These are phyloP conservation scores for Dasypolia templi DNA, from an alignment of 2,888 invertebrate species.

Conservation along the genomic window DNA sequence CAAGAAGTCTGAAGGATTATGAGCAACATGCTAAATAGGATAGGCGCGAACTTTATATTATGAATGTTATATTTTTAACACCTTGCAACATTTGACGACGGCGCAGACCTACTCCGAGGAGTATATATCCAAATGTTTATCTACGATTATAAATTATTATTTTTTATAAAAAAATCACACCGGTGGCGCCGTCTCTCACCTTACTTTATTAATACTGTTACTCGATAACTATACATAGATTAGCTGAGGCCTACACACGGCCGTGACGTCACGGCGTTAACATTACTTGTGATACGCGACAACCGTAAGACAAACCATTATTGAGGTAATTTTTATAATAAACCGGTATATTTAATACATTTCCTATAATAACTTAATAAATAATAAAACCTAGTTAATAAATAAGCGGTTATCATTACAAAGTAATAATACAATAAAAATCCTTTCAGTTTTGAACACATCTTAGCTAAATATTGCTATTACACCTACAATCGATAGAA, in stretches of 20 bases:
- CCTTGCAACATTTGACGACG: constrained; percentile 52
- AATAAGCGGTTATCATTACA: constrained; percentile 83
- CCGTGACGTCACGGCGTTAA: constrained; percentile 45
- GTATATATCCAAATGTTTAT: constrained; percentile 64
- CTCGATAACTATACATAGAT: constrained; percentile 70
- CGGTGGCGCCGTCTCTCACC: constrained; percentile 74
- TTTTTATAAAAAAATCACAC: constrained; percentile 70
- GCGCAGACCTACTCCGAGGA: constrained; percentile 59
- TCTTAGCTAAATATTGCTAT: constrained; percentile 89
- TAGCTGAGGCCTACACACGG: constrained; percentile 52
- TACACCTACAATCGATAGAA: constrained; percentile 83
- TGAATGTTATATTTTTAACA: constrained; percentile 19
- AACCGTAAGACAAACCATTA: constrained; percentile 74
- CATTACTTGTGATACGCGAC: constrained; percentile 65
- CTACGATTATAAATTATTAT: constrained; percentile 68
- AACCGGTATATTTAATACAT: constrained; percentile 75
- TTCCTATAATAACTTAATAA: constrained; percentile 82
- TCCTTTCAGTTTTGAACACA: constrained; percentile 87
- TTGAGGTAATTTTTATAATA: constrained; percentile 80
- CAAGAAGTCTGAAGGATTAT: constrained; percentile 25
- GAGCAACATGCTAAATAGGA: constrained; percentile 53
- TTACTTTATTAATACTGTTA: constrained; percentile 83
- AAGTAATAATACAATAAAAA: constrained; percentile 81
- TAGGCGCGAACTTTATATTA: constrained; percentile 30
- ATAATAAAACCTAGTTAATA: constrained; percentile 86